Conservation (phyloP, 2,888 invertebrate species). For the Orthosia cruda region DNA sequence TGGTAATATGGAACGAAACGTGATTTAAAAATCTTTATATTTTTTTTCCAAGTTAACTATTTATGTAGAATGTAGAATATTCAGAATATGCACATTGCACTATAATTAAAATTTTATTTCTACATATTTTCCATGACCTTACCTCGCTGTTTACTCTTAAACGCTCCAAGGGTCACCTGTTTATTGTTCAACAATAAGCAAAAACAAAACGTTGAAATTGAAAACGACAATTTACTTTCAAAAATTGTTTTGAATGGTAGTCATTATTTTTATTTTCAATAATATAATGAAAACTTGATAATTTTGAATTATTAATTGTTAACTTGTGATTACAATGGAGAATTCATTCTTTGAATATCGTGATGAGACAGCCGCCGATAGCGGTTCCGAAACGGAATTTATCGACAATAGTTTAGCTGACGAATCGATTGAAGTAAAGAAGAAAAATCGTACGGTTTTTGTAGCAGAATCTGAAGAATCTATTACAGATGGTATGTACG, state of each 20-base stretch:
- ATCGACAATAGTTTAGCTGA: constrained; percentile 83
- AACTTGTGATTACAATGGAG: constrained; percentile 78
- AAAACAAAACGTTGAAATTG: constrained; percentile 71
- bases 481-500: constrained; percentile 56
- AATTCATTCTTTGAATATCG: constrained; percentile 88
- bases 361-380: constrained; percentile 76
- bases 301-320: constrained; percentile 35
- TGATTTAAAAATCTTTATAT: neutral
- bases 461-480: constrained; percentile 88
- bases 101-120: neutral
- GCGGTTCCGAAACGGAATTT: constrained; percentile 83
- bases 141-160: neutral
- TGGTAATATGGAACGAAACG: constrained; percentile 14
- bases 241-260: constrained; percentile 69
- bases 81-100: neutral
- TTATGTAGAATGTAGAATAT: too few relatives aligned
- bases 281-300: constrained; percentile 42
- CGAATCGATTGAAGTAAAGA: constrained; percentile 76
- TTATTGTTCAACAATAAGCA: neutral
- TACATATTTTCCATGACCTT: neutral
- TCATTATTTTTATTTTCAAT: constrained; percentile 53
- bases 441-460: constrained; percentile 84
- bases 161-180: too few relatives aligned
- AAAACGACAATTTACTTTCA: constrained; percentile 74
- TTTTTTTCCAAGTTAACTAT: neutral